Conservation (phyloP, 2,888 invertebrate species). For the Phortica magna region DNA sequence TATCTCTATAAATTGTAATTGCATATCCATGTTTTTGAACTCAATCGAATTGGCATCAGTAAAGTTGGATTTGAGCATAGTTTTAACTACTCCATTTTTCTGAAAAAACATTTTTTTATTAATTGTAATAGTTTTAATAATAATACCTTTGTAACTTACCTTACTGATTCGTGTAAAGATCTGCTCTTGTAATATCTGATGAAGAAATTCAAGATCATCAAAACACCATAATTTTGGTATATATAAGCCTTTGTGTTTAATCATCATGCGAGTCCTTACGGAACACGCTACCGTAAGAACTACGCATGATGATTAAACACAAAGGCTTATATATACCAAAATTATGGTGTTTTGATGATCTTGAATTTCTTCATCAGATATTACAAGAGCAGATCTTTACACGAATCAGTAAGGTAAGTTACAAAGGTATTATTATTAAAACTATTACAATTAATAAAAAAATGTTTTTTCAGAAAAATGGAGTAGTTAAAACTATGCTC, state of each 20-base stretch:
- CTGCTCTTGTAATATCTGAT: constrained; percentile 65
- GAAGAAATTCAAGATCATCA: constrained; percentile 70
- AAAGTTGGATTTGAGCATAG: constrained; percentile 62
- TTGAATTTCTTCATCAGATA: constrained; percentile 67
- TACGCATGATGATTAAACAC: constrained; percentile 64
- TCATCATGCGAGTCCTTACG: constrained; percentile 65
- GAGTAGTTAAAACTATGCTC: constrained; percentile 61
- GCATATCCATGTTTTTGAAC: constrained; percentile 58
- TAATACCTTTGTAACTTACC: constrained; percentile 45
- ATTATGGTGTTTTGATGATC: constrained; percentile 72
- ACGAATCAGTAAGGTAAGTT: constrained; percentile 63
- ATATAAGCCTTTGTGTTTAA: constrained; percentile 69
- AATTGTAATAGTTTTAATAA: constrained; percentile 7
- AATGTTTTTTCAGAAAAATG: constrained; percentile 55
- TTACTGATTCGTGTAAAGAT: constrained; percentile 64
- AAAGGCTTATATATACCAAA: constrained; percentile 71
- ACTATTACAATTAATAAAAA: not conserved
- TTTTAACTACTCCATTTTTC: constrained; percentile 65
- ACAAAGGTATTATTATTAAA: not conserved
- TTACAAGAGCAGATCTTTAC: constrained; percentile 66
- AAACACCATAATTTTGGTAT: constrained; percentile 73
- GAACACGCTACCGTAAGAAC: constrained; percentile 69
- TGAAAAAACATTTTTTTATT: constrained; percentile 27
- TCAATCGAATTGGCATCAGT: constrained; percentile 57
- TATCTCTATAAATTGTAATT: constrained; percentile 69